Base-by-base conservation (phyloP, 2,113 vertebrate genomes). In the Platycercus adscitus region DNA sequence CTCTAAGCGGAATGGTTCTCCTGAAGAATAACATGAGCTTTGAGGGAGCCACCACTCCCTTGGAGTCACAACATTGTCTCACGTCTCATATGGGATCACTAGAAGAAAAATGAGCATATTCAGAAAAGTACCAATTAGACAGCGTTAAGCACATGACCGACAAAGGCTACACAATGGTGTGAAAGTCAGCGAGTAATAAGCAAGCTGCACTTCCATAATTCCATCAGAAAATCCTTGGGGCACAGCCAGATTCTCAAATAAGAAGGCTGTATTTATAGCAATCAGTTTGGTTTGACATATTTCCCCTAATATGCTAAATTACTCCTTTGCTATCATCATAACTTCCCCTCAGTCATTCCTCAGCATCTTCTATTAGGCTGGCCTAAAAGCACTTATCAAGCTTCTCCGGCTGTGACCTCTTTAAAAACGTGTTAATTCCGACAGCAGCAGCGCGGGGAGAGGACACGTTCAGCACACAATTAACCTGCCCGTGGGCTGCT, bases 201-300 rank as follows among this genome's bases (percentile, higher is more conserved):
- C 8, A 93, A 92, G 91, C 92, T 49, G 78, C 78, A 56, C 58
- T 94, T 87, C 95, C 43, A 44, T 91, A 94, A 96, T 95, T 97
- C 94, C 94, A 82, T 72, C 49, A 95, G 93, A 96, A 93, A 95
- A 94, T 94, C 96, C 96, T 96, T 96, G 96, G 94, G 93, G 96
- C 96, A 91, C 86, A 89, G 96, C 95, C 96, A 97, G 96, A 89
- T 92, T 92, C 91, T 93, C 83, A 87, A 92, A 94, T 84, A 95
- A 92, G 88, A 92, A 87, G 90, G 78, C 92, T 97, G 90, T 96
- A 95, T 95, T 97, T 96, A 96, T 96, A 96, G 93, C 92, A 96
- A 96, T 96, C 96, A 93, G 93, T 75, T 96, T 80, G 95, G 96
- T 96, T 97, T 97, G 96, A 97, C 96, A 95, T 96, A 95, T 97